phyloP scores from a whole-genome alignment of 2,113 vertebrate genomes.

The Numenius arquata region DNA sequence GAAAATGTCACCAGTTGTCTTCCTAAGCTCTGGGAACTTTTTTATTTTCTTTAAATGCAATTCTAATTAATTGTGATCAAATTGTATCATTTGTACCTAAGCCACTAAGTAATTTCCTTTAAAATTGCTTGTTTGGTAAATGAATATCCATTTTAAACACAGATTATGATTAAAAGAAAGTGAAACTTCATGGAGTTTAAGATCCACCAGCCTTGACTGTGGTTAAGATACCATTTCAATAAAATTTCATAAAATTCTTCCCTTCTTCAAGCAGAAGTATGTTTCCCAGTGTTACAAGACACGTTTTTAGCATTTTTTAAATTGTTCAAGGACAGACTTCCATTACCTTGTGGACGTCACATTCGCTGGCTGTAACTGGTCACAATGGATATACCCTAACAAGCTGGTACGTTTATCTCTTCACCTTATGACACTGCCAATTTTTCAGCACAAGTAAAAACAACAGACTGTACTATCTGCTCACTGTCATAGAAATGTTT shows the following conservation, averaged over 20 bases:
- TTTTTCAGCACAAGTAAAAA: not conserved
- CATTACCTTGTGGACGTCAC: not conserved
- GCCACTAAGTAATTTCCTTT: not conserved
- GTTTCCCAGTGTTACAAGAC: not conserved
- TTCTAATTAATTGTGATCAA: not conserved
- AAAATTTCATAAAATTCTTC: not conserved
- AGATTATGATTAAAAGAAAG: not conserved
- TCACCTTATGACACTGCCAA: not conserved
- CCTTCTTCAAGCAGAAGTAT: not conserved
- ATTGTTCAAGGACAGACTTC: not conserved
- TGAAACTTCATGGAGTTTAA: not conserved
- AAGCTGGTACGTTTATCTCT: not conserved
- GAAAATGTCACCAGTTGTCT: not conserved
- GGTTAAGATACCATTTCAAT: not conserved
- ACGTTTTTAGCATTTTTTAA: not conserved
- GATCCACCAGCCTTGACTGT: not conserved
- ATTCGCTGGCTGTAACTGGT: fast-evolving
- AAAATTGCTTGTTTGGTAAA: not conserved
- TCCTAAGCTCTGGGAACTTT: not conserved
- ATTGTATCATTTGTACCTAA: not conserved
- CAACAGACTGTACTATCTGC: not conserved
- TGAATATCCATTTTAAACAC: not conserved
- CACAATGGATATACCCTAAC: not conserved
- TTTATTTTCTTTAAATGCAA: not conserved
- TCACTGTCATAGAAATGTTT: not conserved